Evolutionary conservation across 2,888 invertebrate species (phyloP).

Genomic region (Glyphotaelius pellucidus): DNA sequence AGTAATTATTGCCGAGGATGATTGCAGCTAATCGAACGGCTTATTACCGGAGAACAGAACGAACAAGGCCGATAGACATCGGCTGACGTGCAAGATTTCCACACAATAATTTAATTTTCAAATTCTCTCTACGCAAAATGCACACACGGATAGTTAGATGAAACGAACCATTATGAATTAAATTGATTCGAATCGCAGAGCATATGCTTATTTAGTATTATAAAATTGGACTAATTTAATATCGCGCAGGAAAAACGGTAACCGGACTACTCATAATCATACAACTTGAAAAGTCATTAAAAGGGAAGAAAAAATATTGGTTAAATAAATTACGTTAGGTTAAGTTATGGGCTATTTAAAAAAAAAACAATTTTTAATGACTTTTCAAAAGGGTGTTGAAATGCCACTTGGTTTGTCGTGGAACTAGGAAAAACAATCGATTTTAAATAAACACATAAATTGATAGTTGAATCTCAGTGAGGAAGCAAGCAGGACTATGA

Average conservation of each 20-base stretch:
- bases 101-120: background rate
- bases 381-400: too few relatives aligned
- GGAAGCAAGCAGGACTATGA: background rate
- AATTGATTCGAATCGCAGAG: background rate
- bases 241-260: background rate
- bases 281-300: too few relatives aligned
- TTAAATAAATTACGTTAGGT: too few relatives aligned
- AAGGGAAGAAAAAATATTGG: too few relatives aligned
- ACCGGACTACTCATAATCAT: too few relatives aligned
- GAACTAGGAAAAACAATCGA: background rate
- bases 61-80: background rate
- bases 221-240: too few relatives aligned
- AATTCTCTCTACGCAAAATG: background rate
- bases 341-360: too few relatives aligned
- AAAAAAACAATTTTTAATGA: too few relatives aligned
- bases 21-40: background rate
- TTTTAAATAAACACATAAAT: background rate
- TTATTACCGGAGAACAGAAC: background rate
- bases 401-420: too few relatives aligned
- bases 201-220: background rate
- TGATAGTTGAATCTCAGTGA: background rate
- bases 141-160: background rate
- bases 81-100: background rate
- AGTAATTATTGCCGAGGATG: conserved; percentile 25
- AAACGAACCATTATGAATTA: background rate